Evolutionary conservation across 35 echinoderm and acorn worm genomes (phyloP).

Genomic region (Diadema setosum): DNA sequence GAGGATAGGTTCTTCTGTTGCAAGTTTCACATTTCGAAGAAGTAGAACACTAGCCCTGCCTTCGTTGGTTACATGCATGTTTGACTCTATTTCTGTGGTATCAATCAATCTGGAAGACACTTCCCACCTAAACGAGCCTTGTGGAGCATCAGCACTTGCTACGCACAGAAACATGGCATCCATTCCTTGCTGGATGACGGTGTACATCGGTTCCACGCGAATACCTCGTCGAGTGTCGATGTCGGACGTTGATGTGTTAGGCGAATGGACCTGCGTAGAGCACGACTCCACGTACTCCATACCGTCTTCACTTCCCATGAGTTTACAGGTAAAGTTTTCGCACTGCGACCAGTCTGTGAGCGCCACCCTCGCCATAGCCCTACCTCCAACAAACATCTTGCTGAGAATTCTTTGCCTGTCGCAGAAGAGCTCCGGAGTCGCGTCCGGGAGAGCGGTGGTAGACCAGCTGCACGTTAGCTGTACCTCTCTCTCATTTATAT

Average conservation of each 20-base stretch:
- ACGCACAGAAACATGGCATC: conserved; percentile 4
- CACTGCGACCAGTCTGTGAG: background rate
- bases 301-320: too few relatives aligned
- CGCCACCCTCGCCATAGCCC: background rate
- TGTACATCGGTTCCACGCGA: background rate
- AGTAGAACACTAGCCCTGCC: background rate
- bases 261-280: background rate
- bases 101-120: background rate
- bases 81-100: background rate
- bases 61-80: background rate
- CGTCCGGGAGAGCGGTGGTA: background rate
- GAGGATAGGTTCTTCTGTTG: background rate
- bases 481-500: background rate
- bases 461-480: background rate
- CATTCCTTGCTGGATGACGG: background rate
- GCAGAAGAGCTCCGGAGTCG: background rate
- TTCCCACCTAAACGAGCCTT: background rate
- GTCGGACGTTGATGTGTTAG: background rate
- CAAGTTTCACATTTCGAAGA: background rate
- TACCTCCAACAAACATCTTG: background rate
- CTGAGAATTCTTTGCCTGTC: background rate
- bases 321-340: background rate
- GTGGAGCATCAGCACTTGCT: background rate
- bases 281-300: background rate
- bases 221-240: background rate